Evolutionary conservation across 2,888 invertebrate species (phyloP), one percentile per base, ranked within the genome.

Genomic region (Frankliniella fusca): DNA sequence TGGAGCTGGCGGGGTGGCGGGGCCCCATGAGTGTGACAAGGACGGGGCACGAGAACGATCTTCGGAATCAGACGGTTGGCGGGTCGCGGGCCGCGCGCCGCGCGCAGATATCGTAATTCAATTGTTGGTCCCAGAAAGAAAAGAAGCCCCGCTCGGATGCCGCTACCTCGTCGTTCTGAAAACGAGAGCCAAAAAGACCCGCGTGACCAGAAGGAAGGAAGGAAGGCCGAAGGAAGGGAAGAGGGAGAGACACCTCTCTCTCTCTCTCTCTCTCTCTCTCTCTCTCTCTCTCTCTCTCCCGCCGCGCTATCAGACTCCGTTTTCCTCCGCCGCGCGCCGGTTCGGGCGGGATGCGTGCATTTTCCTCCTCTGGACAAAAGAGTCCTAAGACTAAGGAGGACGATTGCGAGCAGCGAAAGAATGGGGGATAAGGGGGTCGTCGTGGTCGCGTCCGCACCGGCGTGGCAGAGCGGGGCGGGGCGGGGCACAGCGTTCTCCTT

Each of bases 41-140:
- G n/a, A n/a, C n/a, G n/a, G n/a, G n/a, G n/a, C n/a, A n/a, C n/a
- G n/a, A n/a, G n/a, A n/a, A n/a, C n/a, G n/a, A n/a, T n/a, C n/a
- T n/a, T n/a, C n/a, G n/a, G n/a, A n/a, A n/a, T n/a, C n/a, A n/a
- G n/a, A n/a, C n/a, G n/a, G n/a, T n/a, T n/a, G n/a, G n/a, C n/a
- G n/a, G n/a, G 18, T 1, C 54, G 38, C 38, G 38, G 38, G 38
- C 38, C 38, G 38, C 3, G 38, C 54, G 50, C 50, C 50, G 9
- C 54, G 18, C 70, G 70, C 23, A 76, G 70, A 76, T 76, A 76
- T 76, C 70, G 70, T 76, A 76, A 76, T 76, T 76, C 70, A 76
- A 76, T 76, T 76, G 70, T 76, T 76, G 12, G 70, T 38, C 27
- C 70, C 8, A 11, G 70, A 76, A 27, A 5, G 8, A 76, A 27